Evolutionary conservation across 2,888 invertebrate genomes (phyloP).

Genomic region (Caenorhabditis sp.): DNA sequence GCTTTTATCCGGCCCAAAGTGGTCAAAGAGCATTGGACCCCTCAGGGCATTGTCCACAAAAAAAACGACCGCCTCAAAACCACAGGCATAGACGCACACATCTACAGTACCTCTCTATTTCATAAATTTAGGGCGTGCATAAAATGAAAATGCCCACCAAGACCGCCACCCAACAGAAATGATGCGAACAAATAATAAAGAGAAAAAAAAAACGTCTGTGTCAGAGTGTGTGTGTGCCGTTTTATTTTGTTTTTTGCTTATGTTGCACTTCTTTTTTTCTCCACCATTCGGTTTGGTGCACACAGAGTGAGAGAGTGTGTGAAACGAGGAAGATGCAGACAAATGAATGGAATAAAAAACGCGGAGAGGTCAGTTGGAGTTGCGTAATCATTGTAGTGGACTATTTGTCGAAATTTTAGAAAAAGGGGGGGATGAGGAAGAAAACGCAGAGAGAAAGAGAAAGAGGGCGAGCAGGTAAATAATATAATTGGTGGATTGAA

Average conservation of each 20-base stretch:
- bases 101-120: no score
- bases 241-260: background rate
- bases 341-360: background rate
- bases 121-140: no score
- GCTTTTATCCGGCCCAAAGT: no score
- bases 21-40: no score
- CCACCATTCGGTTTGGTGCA: slow-evolving; percentile 1
- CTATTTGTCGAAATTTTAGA: background rate
- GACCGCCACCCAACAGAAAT: no score
- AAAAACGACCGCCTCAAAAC: no score
- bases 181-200: background rate
- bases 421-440: background rate
- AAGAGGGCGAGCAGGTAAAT: background rate
- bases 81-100: no score
- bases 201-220: background rate
- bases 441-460: background rate
- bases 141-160: no score
- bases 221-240: background rate
- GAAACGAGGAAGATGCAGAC: background rate
- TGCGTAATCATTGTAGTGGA: background rate
- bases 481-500: background rate
- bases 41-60: no score
- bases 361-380: background rate
- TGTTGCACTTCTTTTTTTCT: background rate
- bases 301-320: background rate